A percentile compares a stretch with the other conserved stretches of the same genome.
phyloP scores from a whole-genome alignment of 2,113 vertebrate genomes.

The Garra rufa region DNA sequence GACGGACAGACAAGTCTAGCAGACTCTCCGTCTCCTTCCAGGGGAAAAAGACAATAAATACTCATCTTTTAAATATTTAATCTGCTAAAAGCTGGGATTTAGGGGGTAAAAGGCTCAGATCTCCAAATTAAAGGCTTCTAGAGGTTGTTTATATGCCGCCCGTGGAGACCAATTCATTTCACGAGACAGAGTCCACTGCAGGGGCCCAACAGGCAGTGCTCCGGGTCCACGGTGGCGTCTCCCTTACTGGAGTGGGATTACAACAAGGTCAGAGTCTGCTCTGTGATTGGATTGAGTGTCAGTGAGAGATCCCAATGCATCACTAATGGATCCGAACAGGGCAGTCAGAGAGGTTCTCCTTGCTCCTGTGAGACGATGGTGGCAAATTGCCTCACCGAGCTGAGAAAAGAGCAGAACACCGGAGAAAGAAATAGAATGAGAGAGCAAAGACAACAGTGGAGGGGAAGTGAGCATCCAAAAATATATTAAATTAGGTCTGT shows the following conservation, averaged over 20 bases:
- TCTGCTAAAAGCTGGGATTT: constrained; percentile 66
- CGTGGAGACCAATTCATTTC: constrained; percentile 60
- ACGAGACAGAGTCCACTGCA: constrained; percentile 53
- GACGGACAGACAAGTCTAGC: not conserved
- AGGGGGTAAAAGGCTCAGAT: constrained; percentile 57
- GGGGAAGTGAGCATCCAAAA: not conserved
- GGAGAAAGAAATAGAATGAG: not conserved
- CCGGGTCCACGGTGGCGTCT: constrained; percentile 51
- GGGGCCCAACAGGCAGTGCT: constrained; percentile 15
- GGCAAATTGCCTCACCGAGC: constrained; percentile 36
- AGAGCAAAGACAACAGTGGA: constrained; percentile 5
- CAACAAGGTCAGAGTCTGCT: constrained; percentile 56
- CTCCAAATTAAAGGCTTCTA: constrained; percentile 60
- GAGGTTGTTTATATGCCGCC: constrained; percentile 56
- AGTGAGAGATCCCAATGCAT: constrained; percentile 53
- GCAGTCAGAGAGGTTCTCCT: constrained; percentile 41
- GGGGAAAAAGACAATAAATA: constrained; percentile 60
- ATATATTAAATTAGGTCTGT: not conserved
- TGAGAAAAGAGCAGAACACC: constrained; percentile 31
- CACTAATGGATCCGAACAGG: constrained; percentile 55
- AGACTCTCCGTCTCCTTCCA: constrained; percentile 40
- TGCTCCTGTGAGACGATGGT: constrained; percentile 40
- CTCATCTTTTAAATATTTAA: constrained; percentile 68
- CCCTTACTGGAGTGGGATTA: constrained; percentile 59
- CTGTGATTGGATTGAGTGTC: constrained; percentile 63